Evolutionary conservation across 35 echinoderm and acorn worm species (phyloP).

Genomic region (Chiridota heheva): DNA sequence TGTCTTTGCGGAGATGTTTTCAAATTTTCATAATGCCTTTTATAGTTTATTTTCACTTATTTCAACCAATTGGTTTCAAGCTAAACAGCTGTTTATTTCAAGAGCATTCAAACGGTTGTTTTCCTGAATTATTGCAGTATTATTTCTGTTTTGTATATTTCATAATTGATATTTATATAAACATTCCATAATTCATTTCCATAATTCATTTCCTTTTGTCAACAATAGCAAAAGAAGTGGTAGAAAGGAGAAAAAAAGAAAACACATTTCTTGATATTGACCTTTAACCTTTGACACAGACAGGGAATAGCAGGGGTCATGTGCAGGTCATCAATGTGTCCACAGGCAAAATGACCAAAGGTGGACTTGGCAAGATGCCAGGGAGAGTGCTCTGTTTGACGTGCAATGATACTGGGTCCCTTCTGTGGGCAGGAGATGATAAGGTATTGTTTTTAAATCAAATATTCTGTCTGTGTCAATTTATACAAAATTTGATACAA

Average conservation of each 20-base stretch:
- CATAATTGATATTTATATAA: not conserved
- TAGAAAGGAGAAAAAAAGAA: not conserved
- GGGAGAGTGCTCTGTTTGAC: slow-evolving; percentile 65
- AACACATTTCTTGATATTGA: not conserved
- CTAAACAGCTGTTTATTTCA: no score
- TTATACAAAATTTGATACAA: no score
- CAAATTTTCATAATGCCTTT: no score
- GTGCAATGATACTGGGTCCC: slow-evolving; percentile 75
- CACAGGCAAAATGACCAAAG: slow-evolving; percentile 77
- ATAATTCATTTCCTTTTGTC: not conserved
- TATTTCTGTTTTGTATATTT: not conserved
- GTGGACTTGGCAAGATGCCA: slow-evolving; percentile 70
- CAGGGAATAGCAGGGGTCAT: slow-evolving; percentile 78
- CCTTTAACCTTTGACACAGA: slow-evolving; percentile 43
- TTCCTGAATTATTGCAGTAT: no score
- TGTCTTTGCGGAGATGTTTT: no score
- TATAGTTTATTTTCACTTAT: no score
- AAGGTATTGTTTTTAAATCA: no score
- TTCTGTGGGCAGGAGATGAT: slow-evolving; percentile 94
- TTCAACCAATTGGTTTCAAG: no score
- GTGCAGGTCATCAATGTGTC: slow-evolving; percentile 88
- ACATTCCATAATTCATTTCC: not conserved
- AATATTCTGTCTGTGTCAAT: no score
- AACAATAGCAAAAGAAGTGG: not conserved
- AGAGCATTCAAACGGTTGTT: no score